These are phyloP conservation scores for Meganola albula DNA, from an alignment of 2,888 invertebrate genomes.

Conservation along the genomic window DNA sequence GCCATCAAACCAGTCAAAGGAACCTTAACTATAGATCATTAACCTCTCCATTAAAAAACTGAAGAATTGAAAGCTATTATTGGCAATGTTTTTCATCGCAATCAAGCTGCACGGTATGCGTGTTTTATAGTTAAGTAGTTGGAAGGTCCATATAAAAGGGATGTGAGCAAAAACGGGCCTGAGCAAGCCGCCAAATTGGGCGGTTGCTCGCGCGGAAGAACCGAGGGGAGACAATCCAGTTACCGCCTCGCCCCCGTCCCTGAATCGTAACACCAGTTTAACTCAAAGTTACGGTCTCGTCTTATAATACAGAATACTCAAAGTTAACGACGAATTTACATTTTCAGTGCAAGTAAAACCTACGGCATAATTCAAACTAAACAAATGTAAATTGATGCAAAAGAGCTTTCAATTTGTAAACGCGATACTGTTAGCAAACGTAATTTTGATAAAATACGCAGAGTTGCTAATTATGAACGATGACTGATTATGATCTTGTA, in stretches of 20 bases:
- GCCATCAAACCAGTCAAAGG: too few relatives aligned
- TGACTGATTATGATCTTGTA: conserved; percentile 10
- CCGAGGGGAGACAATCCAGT: conserved; percentile 41
- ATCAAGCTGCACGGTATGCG: conserved; percentile 27
- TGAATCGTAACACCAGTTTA: conserved; percentile 36
- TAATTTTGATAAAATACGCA: conserved; percentile 26
- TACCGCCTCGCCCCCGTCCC: conserved; percentile 38
- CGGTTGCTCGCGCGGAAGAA: conserved; percentile 49
- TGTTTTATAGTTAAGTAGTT: conserved; percentile 32
- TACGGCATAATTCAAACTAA: conserved; percentile 38
- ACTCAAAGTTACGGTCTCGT: conserved; percentile 30
- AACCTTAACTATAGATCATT: too few relatives aligned
- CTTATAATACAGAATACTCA: conserved; percentile 28
- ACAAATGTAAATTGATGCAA: conserved; percentile 41
- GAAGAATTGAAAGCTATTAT: conserved; percentile 33
- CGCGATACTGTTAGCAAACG: conserved; percentile 34
- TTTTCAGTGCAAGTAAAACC: conserved; percentile 30
- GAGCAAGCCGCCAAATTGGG: conserved; percentile 50
- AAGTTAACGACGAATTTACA: conserved; percentile 27
- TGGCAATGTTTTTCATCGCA: conserved; percentile 31
- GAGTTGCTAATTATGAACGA: conserved; percentile 12
- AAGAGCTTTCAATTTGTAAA: conserved; percentile 30
- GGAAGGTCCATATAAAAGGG: conserved; percentile 41
- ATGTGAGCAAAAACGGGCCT: conserved; percentile 55
- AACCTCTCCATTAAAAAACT: conserved; percentile 23